Evolutionary conservation across 2,888 invertebrate genomes (phyloP).

Genomic region (Erebia epiphron): DNA sequence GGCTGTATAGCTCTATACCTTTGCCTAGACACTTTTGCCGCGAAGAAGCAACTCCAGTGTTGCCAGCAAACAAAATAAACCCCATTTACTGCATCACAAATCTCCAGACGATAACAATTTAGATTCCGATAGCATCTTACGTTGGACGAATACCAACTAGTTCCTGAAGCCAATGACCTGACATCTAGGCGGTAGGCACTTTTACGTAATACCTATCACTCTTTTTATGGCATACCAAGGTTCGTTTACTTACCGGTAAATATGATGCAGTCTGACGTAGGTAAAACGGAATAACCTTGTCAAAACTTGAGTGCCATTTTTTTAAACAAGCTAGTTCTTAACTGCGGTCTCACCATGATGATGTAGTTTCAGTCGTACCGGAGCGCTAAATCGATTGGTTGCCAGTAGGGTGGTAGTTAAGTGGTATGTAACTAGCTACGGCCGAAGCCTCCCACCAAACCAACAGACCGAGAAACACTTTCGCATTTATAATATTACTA

Average conservation of each 20-base stretch:
- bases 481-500: too few relatives aligned
- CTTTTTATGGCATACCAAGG: slow-evolving; percentile 19
- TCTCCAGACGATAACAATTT: slow-evolving; percentile 42
- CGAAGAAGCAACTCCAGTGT: slow-evolving; percentile 6
- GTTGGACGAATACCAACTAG: slow-evolving; percentile 49
- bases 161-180: slow-evolving; percentile 54
- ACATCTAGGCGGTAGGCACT: slow-evolving; percentile 27
- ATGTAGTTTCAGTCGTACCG: too few relatives aligned
- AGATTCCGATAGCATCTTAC: slow-evolving; percentile 46
- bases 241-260: slow-evolving; percentile 18
- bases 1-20: not conserved
- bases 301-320: not conserved
- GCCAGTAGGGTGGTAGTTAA: too few relatives aligned
- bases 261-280: not conserved
- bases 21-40: not conserved
- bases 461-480: too few relatives aligned
- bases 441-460: too few relatives aligned
- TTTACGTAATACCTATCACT: slow-evolving; percentile 29
- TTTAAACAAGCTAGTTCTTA: too few relatives aligned
- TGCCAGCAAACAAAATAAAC: slow-evolving; percentile 31
- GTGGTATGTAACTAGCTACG: too few relatives aligned
- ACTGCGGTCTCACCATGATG: too few relatives aligned
- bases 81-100: slow-evolving; percentile 30
- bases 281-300: not conserved
- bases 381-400: too few relatives aligned